These are phyloP conservation scores for Neuroterus valhalla DNA, from an alignment of 1,140 invertebrate species.

Conservation along the genomic window DNA sequence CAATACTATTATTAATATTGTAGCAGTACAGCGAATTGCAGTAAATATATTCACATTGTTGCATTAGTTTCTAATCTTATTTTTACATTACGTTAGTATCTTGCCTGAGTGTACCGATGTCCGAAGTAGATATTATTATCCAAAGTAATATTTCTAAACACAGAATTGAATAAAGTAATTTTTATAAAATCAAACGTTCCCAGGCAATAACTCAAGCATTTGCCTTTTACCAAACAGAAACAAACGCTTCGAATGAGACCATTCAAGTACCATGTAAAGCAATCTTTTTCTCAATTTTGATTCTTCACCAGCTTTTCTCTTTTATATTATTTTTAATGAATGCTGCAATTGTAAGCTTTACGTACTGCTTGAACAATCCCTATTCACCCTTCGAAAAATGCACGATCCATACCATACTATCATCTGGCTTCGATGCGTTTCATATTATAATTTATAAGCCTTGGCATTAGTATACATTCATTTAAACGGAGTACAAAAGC, in stretches of 20 bases:
- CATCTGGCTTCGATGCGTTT: not conserved
- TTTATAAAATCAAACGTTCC: slow-evolving; percentile 40
- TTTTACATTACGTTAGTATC: slow-evolving; percentile 36
- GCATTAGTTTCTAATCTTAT: slow-evolving; percentile 44
- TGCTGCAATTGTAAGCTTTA: not conserved
- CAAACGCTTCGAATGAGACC: slow-evolving; percentile 35
- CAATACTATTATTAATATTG: slow-evolving; percentile 51
- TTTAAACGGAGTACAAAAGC: slow-evolving; percentile 5
- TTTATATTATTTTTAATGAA: not conserved
- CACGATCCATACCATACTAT: not conserved
- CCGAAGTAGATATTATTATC: slow-evolving; percentile 32
- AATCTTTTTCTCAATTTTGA: not conserved
- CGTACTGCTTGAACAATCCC: slow-evolving; percentile 1
- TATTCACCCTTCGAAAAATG: not conserved
- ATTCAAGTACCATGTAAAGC: not conserved
- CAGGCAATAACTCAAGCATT: slow-evolving; percentile 56
- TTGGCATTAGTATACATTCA: not conserved
- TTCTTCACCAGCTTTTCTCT: not conserved
- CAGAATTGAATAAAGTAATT: slow-evolving; percentile 41
- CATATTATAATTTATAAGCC: not conserved
- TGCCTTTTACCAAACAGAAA: slow-evolving; percentile 56
- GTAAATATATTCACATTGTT: slow-evolving; percentile 59
- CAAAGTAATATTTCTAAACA: slow-evolving; percentile 40
- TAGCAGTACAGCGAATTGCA: slow-evolving; percentile 46
- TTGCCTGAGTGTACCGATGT: slow-evolving; percentile 45